Base-by-base conservation (phyloP, 2,797 vertebrate species). In the Anabas testudineus region DNA sequence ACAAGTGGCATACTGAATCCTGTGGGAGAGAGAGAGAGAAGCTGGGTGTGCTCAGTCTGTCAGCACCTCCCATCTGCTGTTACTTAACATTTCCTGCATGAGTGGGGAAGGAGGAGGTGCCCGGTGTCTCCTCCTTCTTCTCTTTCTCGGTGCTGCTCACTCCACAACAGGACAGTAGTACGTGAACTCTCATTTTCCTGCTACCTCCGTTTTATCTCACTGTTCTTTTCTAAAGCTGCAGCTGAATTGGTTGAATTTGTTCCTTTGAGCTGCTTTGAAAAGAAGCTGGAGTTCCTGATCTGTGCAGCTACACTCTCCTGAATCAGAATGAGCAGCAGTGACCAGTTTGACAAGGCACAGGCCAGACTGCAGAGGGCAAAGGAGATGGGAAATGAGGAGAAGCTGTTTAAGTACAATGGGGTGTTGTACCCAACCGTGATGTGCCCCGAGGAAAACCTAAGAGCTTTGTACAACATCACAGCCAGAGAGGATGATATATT, bases 401-500 rank as follows among this genome's bases (percentile, higher is more conserved):
- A 78, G 73, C 3, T 94, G 66, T 90, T 93, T 77, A 86, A 80
- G 19, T 90, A 91, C 74, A 89, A 92, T 0, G 95, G 93, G 3
- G 84, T 94, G 9, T 68, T 93, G 47, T 95, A 95, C 81, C 94
- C 93, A 0, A 8, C 45, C 4, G 47, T 88, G 30, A 65, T 95
- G 83, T 93, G 92, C 16, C 87, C 90, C 0, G 70, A 80, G 55
- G 90, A 93, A 2, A 78, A 93, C 16, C 69, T 95, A 19, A 83
- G 76, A 75, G 88, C 89, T 7, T 43, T 95, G 87, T 84, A 89
- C 14, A 12, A n/a, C 54, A 46, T 95, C 34, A 63, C 90, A 73
- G 94, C 91, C 28, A 83, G 94, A 54, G 74, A 74, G 2, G 91
- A 95, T 2, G 95, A 95, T 75, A 16, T 95, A 45, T 51, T 95